Evolutionary conservation across 2,113 vertebrate genomes (phyloP), one percentile per base, ranked within the genome.

Genomic region (Epinephelus moara): DNA sequence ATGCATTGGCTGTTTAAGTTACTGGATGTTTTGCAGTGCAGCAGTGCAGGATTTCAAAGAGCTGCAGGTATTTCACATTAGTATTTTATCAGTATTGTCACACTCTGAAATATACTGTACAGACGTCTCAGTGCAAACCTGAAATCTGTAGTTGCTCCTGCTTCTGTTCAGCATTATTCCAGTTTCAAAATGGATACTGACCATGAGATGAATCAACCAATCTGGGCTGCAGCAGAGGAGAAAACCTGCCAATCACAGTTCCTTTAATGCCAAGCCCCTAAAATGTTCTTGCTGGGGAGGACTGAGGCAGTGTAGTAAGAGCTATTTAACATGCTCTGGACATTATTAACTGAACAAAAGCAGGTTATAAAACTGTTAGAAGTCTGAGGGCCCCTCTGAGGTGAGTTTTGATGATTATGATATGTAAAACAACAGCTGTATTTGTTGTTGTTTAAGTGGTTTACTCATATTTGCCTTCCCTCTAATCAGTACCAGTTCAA

Each of bases 1-100:
- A 80, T 59, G 47, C 53, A 60, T 0, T 30, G 45, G 19, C 30
- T 71, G 67, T 78, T 70, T 63, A 19, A 40, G 33, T 12, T 42
- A 25, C 17, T 7, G 27, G 19, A 12, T 25, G 50, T 64, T 63
- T 15, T 30, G 55, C 18, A 40, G 57, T 62, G 37, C 59, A 30
- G 75, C 37, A 37, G 49, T 13, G 57, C 19, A 27, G 71, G 61
- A 69, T 83, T 73, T 83, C 30, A 73, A 21, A 74, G 6, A 18
- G 70, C 68, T 15, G 53, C 67, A 21, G 78, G 19, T 49, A 11
- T 68, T 66, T 78, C 19, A 14, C 2, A 12, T 5, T 12, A 45
- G 13, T 56, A 11, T 40, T 62, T n/a, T 45, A 13, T 70, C 18
- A 14, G n/a, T 3, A 6, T 8, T 25, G 23, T 18, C 18, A 12